phyloP scores from a whole-genome alignment of 2,113 vertebrate species.

The Thamnophis sirtalis region DNA sequence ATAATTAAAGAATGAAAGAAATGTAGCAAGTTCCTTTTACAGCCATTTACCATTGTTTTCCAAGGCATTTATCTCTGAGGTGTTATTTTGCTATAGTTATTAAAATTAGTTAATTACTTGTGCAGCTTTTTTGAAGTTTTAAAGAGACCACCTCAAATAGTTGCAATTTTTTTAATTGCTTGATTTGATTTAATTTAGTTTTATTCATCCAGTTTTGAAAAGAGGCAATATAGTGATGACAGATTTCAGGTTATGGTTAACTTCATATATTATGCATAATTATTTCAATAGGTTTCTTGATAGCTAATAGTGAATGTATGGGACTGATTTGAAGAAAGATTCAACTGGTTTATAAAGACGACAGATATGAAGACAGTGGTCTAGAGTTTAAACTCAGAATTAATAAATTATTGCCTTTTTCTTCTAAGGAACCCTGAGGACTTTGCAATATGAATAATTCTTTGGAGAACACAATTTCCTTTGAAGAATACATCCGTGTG shows the following conservation, averaged over 20 bases:
- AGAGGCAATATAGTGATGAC: neutral
- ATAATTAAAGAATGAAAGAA: neutral
- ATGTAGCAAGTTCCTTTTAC: neutral
- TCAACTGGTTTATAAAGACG: neutral
- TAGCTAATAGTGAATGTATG: neutral
- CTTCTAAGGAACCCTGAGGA: slow-evolving; percentile 69
- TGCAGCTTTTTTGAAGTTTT: neutral
- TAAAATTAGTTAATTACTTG: neutral
- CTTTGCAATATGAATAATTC: slow-evolving; percentile 95
- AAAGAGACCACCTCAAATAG: neutral
- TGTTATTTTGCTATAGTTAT: neutral
- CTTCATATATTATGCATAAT: neutral
- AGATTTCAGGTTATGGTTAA: neutral
- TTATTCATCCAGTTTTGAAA: neutral
- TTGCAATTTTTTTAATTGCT: neutral
- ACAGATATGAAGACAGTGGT: neutral
- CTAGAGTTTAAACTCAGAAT: neutral
- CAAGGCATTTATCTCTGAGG: neutral
- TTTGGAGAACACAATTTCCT: slow-evolving; percentile 96
- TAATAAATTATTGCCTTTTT: slow-evolving; percentile 50
- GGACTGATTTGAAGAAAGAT: neutral
- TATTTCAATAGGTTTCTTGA: neutral
- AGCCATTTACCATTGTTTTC: neutral
- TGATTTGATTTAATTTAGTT: neutral
- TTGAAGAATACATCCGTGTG: slow-evolving; percentile 97